Evolutionary conservation across 1,140 invertebrate genomes (phyloP).

Genomic region (Heliconius congener): DNA sequence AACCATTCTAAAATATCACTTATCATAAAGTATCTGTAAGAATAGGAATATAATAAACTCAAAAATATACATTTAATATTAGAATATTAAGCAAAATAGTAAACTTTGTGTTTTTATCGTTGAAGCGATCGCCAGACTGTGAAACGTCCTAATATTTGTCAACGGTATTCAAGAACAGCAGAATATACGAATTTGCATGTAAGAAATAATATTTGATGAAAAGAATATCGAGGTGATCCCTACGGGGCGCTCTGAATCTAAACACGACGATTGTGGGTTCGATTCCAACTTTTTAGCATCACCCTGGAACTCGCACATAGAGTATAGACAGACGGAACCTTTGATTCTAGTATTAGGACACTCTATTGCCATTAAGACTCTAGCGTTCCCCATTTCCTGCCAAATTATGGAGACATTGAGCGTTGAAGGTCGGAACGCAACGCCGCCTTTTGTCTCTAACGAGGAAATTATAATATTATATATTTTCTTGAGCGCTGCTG

Average conservation of each 20-base stretch:
- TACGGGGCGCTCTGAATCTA: background rate
- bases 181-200: background rate
- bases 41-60: background rate
- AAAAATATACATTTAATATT: constrained; percentile 44
- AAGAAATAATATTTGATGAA: background rate
- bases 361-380: too few relatives aligned
- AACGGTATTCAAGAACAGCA: constrained; percentile 40
- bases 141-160: constrained; percentile 72
- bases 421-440: too few relatives aligned
- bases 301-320: too few relatives aligned
- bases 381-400: too few relatives aligned
- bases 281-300: background rate
- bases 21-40: background rate
- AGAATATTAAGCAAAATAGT: constrained; percentile 37
- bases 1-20: too few relatives aligned
- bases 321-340: too few relatives aligned
- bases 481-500: too few relatives aligned
- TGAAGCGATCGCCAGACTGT: constrained; percentile 63
- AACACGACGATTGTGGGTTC: background rate
- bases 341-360: too few relatives aligned
- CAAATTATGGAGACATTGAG: too few relatives aligned
- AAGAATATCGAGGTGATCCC: background rate
- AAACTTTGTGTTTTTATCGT: constrained; percentile 40
- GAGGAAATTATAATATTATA: too few relatives aligned
- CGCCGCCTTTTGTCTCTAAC: too few relatives aligned